Evolutionary conservation across 2,888 invertebrate genomes (phyloP), one percentile per base, ranked within the genome.

Genomic region (Crocallis elinguaria): DNA sequence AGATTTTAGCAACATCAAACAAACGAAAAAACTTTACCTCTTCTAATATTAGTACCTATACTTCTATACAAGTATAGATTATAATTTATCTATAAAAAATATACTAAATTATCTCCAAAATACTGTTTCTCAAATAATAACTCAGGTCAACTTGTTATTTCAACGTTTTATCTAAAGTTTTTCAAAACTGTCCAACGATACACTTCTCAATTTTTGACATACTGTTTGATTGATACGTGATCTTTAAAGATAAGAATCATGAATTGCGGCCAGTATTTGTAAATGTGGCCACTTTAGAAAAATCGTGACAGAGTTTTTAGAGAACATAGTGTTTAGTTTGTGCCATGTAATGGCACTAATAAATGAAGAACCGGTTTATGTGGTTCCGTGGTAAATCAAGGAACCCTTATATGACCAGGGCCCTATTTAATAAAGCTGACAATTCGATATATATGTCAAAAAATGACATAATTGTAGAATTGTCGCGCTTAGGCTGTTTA

Each of bases 141-240:
- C n/a, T n/a, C n/a, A n/a, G n/a, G n/a, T 25, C 25, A 1, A 1
- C 3, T 25, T 25, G 25, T 25, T 7, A 12, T 17, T 27, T n/a
- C n/a, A n/a, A n/a, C n/a, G n/a, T n/a, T 17, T 36, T 23, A 41
- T 41, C 19, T 9, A 7, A 39, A 41, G 25, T 11, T 19, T 29
- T 36, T 36, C 19, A 11, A 12, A 13, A 43, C 23, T 8, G 30
- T 42, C 39, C 38, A 29, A 17, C 43, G 41, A 43, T 45, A 45
- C 17, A 41, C 41, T 50, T 56, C 50, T 60, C 54, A 35, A 36
- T 43, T 25, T 36, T 33, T 55, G 64, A 53, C 56, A 51, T 36
- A 29, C 64, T 69, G 65, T 78, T 76, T 79, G 79, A 84, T 82
- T 77, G 79, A 82, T 84, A 73, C 58, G 65, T 77, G 79, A 82